These are phyloP conservation scores for Tetragnatha montana DNA, from an alignment of 2,888 invertebrate genomes.

Conservation along the genomic window DNA sequence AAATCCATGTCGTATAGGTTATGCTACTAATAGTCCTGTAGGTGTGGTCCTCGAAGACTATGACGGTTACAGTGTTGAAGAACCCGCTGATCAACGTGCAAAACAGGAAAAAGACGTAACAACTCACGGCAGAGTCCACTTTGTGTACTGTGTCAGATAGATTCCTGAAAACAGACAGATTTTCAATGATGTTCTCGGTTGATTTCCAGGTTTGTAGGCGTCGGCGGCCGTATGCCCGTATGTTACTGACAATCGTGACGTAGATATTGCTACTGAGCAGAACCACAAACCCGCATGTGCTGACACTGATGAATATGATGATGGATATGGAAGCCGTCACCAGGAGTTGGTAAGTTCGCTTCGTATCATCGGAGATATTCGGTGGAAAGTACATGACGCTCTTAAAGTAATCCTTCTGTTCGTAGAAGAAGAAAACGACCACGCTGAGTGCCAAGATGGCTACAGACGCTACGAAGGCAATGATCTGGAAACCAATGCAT, in stretches of 20 bases:
- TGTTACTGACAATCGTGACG: neutral
- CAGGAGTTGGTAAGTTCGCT: neutral
- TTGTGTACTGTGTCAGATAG: neutral
- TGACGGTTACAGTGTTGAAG: conserved; percentile 18
- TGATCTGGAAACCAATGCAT: conserved; percentile 8
- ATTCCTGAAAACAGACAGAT: conserved; percentile 14
- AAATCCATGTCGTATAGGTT: conserved; percentile 6
- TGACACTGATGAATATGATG: conserved; percentile 4
- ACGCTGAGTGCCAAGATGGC: neutral
- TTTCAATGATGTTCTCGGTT: neutral
- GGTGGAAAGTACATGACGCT: neutral
- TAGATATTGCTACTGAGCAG: conserved; percentile 23
- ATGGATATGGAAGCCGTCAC: neutral
- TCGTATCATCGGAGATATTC: neutral
- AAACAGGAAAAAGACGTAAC: conserved; percentile 25
- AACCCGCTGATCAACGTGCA: conserved; percentile 19
- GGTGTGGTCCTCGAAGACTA: neutral
- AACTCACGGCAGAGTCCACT: conserved; percentile 23
- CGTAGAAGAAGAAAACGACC: conserved; percentile 22
- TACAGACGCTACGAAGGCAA: neutral
- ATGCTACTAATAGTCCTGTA: neutral
- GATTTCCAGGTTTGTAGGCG: neutral
- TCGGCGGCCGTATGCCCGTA: neutral
- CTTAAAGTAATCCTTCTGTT: neutral
- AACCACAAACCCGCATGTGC: conserved; percentile 10